Base-by-base conservation (phyloP, 2,797 vertebrate genomes). In the Staurois parvus region DNA sequence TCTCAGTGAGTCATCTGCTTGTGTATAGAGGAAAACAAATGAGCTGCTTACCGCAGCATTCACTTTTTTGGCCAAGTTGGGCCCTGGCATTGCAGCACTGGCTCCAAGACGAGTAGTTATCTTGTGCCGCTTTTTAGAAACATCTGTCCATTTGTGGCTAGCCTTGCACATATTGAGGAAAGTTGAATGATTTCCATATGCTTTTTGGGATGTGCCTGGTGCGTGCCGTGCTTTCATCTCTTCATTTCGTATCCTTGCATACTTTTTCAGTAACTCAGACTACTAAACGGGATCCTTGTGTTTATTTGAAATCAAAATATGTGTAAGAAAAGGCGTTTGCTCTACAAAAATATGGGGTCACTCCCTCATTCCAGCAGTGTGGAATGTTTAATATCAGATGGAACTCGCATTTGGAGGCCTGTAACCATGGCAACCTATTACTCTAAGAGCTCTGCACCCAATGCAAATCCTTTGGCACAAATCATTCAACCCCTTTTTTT, bases 361-460 rank as follows among this genome's bases (percentile, higher is more conserved):
- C 72, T 76, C 79, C 64, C 79, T 86, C 79, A 76, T 81, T 70
- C 79, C 52, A 56, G 64, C 19, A 4, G 21, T 24, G 37, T 48
- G 84, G 84, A 86, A 82, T 86, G 84, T 86, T 80, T 81, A 81
- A 81, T 86, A 81, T 77, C 45, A 62, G 67, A 76, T 70, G 67
- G 67, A 82, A 76, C 73, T 34, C n/a, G 17, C 73, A 81, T 86
- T 81, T 45, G 26, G 42, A 7, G 29, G 73, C 45, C 42, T 28
- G 34, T 37, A 21, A 30, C 79, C 56, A 77, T 81, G 45, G 72
- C 68, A 70, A 76, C 73, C 9, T 7, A n/a, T 68, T 81, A 70
- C 70, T 13, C 34, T 12, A n/a, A 48, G n/a, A 76, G 52, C 26
- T n/a, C 62, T 40, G 15, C 28, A 32, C 45, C 45, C 69, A 79